Conservation (phyloP, 2,888 invertebrate species). For the Drosophila pegasa region DNA sequence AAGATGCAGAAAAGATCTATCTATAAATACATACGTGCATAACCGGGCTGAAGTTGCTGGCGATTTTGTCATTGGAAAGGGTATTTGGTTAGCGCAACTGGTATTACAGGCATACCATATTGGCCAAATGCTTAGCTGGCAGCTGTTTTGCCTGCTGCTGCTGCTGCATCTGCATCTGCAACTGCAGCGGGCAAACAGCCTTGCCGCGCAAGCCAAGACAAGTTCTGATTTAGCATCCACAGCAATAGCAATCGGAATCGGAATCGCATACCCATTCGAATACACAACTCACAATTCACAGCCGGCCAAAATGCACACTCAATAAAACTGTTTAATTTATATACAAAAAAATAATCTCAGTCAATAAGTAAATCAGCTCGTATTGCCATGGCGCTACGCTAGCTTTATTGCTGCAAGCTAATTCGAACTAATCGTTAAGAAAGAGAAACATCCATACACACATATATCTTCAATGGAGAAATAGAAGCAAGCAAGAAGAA, state of each 20-base stretch:
- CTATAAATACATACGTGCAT: slow-evolving; percentile 11
- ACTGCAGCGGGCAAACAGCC: neutral
- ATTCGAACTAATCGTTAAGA: neutral
- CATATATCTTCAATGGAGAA: neutral
- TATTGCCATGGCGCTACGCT: neutral
- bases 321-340: slow-evolving; percentile 36
- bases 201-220: slow-evolving; percentile 51
- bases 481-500: too few relatives aligned
- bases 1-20: slow-evolving; percentile 36
- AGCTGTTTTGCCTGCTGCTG: slow-evolving; percentile 47
- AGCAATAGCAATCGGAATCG: neutral
- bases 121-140: slow-evolving; percentile 13
- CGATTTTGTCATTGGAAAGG: slow-evolving; percentile 29
- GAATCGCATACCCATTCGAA: slow-evolving; percentile 29
- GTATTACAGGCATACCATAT: slow-evolving; percentile 51
- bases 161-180: slow-evolving; percentile 12
- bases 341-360: neutral
- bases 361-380: slow-evolving; percentile 7
- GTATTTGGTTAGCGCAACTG: slow-evolving; percentile 43
- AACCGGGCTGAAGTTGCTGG: slow-evolving; percentile 11
- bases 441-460: neutral
- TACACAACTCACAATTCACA: slow-evolving; percentile 24
- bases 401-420: slow-evolving; percentile 1
- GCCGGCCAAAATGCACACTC: slow-evolving; percentile 28
- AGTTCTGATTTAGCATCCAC: slow-evolving; percentile 43